Conservation (phyloP, 1,140 invertebrate species). For the Anastrepha ludens region DNA sequence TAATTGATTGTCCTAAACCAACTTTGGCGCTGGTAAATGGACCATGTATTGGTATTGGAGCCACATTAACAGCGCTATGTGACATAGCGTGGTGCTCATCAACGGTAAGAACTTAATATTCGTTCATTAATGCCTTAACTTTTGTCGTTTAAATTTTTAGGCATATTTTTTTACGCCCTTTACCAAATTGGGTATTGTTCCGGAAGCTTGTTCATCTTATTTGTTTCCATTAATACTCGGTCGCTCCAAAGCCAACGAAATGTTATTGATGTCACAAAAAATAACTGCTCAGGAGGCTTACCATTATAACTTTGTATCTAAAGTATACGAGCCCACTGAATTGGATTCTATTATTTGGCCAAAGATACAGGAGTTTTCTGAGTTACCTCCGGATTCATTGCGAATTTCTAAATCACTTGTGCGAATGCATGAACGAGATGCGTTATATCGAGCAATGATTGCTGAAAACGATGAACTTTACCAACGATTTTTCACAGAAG, state of each 20-base stretch:
- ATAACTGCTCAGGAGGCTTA: slow-evolving; percentile 86
- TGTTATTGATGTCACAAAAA: slow-evolving; percentile 88
- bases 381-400: slow-evolving; percentile 63
- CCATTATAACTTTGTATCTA: slow-evolving; percentile 78
- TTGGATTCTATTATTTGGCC: slow-evolving; percentile 65
- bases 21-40: slow-evolving; percentile 93
- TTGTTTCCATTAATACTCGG: slow-evolving; percentile 91
- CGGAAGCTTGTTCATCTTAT: slow-evolving; percentile 92
- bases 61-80: slow-evolving; percentile 88
- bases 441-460: slow-evolving; percentile 60
- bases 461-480: slow-evolving; percentile 61
- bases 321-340: slow-evolving; percentile 62
- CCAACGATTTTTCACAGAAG: slow-evolving; percentile 59
- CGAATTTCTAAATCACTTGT: slow-evolving; percentile 64
- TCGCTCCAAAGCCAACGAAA: slow-evolving; percentile 83
- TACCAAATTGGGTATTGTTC: slow-evolving; percentile 83
- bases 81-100: slow-evolving; percentile 92
- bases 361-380: slow-evolving; percentile 62
- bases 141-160: slow-evolving; percentile 73
- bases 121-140: neutral
- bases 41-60: slow-evolving; percentile 92
- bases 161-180: slow-evolving; percentile 94
- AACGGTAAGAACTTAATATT: slow-evolving; percentile 73
- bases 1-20: slow-evolving; percentile 93
- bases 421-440: slow-evolving; percentile 57